Base-by-base conservation (phyloP, 2,888 invertebrate genomes). In the Terebella lapidaria region DNA sequence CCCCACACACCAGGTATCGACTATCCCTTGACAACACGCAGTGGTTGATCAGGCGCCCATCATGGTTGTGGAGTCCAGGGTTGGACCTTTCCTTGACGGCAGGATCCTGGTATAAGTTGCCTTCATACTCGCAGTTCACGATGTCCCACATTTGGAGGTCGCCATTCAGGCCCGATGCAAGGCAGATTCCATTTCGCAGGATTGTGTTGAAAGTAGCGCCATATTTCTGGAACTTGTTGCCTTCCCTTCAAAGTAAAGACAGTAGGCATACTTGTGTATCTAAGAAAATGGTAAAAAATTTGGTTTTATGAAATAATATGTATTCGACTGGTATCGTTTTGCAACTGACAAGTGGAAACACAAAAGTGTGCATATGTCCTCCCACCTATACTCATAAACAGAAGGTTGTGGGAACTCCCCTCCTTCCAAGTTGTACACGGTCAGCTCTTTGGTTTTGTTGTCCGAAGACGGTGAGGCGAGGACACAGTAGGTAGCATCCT, bases 71-170 rank as follows among this genome's bases (percentile, higher is more conserved):
- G 2, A 65, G 47, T 20, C 52, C 30, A 2, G 65, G 60, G 46
- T 63, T 61, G 20, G 49, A 27, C 10, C 55, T 63, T 47, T 65
- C 63, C 57, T 61, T 60, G 18, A 62, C 65, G 2, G 27, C 27
- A 2, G 60, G 54, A 29, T 65, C 65, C 18, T 61, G 51, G 51
- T 52, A 63, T n/a, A 65, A 55, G 45, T 65, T 65, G 4, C 65
- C 63, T 46, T 65, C 65, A 47, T 65, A 65, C 27, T 65, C 59
- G 35, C 60, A 35, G 5, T 57, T 56, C 15, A 57, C 25, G 24
- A 65, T 57, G 56, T 65, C 65, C 65, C 65, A 65, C 24, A 64
- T 27, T 54, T 64, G 62, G 10, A 65, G 25, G 45, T 65, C 65
- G 2, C 65, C 65, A 29, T 65, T 60, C n/a, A 65, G 46, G 20